Conservation (phyloP, 2,888 invertebrate species). For the Coelinius sp. region DNA sequence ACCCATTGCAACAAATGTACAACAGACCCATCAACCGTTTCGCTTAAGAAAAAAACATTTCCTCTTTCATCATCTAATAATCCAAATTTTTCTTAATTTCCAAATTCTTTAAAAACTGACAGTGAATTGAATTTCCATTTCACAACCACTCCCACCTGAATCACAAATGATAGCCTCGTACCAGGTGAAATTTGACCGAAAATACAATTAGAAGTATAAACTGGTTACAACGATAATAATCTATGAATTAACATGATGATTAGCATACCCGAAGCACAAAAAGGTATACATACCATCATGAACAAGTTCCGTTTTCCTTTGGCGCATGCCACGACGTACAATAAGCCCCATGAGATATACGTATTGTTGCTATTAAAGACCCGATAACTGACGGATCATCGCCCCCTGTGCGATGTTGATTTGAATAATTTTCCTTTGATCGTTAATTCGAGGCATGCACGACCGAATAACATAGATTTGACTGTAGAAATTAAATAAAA, state of each 20-base stretch:
- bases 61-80: neutral
- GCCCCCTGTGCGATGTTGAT: slow-evolving; percentile 64
- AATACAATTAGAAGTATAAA: neutral
- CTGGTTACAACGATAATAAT: neutral
- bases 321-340: slow-evolving; percentile 63
- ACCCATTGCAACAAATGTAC: neutral
- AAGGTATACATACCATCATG: slow-evolving; percentile 50
- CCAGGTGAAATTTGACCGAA: slow-evolving; percentile 4
- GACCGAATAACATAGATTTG: slow-evolving; percentile 71
- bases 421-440: slow-evolving; percentile 70
- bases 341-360: slow-evolving; percentile 47
- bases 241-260: slow-evolving; percentile 9
- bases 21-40: neutral
- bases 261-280: slow-evolving; percentile 27
- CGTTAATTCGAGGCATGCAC: slow-evolving; percentile 67
- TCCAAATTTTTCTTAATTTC: neutral
- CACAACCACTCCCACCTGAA: neutral
- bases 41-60: neutral
- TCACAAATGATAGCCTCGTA: neutral
- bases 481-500: slow-evolving; percentile 68
- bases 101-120: neutral
- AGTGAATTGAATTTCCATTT: neutral
- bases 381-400: slow-evolving; percentile 42
- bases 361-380: slow-evolving; percentile 15
- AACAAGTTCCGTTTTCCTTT: slow-evolving; percentile 68